Percentiles rank a stretch among this genome's conserved stretches.
These are phyloP conservation scores for Xenopus tropicalis DNA, from an alignment of 2,113 vertebrate genomes.

Conservation along the genomic window DNA sequence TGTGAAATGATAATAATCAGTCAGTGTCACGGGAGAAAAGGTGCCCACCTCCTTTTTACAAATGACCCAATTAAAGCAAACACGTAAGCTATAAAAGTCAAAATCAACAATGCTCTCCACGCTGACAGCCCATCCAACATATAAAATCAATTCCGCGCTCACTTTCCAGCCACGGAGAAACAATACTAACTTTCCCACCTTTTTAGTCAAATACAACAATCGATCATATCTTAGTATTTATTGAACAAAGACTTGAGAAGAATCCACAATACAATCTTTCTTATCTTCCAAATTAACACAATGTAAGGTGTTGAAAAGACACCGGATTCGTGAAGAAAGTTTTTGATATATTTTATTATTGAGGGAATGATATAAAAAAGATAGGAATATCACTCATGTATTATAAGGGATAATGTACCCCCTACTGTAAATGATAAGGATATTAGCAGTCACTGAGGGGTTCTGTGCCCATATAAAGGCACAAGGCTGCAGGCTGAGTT, in stretches of 20 bases:
- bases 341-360: neutral
- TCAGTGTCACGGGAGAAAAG: conserved; percentile 73
- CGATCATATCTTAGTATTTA: conserved; percentile 78
- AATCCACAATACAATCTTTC: conserved; percentile 51
- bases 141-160: conserved; percentile 79
- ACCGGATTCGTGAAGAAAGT: neutral
- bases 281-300: conserved; percentile 13
- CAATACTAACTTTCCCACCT: conserved; percentile 74
- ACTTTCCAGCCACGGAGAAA: conserved; percentile 68
- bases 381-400: too few relatives aligned
- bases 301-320: conserved; percentile 1
- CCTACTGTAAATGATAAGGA: too few relatives aligned
- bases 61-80: conserved; percentile 85
- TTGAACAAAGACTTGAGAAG: conserved; percentile 66
- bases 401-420: too few relatives aligned
- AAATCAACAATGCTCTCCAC: conserved; percentile 78
- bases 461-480: too few relatives aligned
- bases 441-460: too few relatives aligned
- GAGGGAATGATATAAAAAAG: too few relatives aligned
- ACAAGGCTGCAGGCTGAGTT: too few relatives aligned
- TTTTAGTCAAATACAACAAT: conserved; percentile 86
- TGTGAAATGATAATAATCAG: conserved; percentile 80
- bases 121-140: conserved; percentile 82
- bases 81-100: conserved; percentile 83
- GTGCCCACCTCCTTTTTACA: conserved; percentile 80